Conservation (phyloP, 2,797 vertebrate genomes). For the Danio tinwini region DNA sequence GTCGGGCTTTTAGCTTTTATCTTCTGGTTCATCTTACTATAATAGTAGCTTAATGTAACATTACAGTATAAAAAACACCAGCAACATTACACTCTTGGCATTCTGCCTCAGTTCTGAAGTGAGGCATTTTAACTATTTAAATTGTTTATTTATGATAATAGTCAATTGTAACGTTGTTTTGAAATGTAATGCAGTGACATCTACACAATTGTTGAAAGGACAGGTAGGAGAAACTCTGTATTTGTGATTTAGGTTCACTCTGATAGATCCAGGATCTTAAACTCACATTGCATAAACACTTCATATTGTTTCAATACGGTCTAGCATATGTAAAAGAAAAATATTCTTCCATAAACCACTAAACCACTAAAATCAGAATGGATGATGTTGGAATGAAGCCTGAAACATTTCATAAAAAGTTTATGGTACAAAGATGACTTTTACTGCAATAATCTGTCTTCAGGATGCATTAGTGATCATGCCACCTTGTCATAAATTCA, state of each 20-base stretch:
- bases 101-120: background rate
- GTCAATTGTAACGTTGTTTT: background rate
- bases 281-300: background rate
- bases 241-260: background rate
- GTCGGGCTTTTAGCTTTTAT: background rate
- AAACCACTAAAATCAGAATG: slow-evolving; percentile 8
- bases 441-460: slow-evolving; percentile 6
- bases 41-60: too few relatives aligned
- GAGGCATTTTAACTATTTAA: background rate
- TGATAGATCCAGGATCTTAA: background rate
- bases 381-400: slow-evolving; percentile 13
- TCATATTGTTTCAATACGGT: slow-evolving; percentile 7
- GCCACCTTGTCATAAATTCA: slow-evolving; percentile 9
- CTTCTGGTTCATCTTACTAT: background rate
- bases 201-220: background rate
- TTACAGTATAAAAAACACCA: background rate
- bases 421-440: background rate
- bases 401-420: slow-evolving; percentile 18
- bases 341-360: background rate
- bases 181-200: background rate
- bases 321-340: background rate
- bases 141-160: background rate
- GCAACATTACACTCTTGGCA: background rate
- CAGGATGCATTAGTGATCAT: slow-evolving; percentile 3
- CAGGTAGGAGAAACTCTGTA: background rate